Evolutionary conservation across 1,140 invertebrate species (phyloP).

Genomic region (Akabosia matsudoensis): DNA sequence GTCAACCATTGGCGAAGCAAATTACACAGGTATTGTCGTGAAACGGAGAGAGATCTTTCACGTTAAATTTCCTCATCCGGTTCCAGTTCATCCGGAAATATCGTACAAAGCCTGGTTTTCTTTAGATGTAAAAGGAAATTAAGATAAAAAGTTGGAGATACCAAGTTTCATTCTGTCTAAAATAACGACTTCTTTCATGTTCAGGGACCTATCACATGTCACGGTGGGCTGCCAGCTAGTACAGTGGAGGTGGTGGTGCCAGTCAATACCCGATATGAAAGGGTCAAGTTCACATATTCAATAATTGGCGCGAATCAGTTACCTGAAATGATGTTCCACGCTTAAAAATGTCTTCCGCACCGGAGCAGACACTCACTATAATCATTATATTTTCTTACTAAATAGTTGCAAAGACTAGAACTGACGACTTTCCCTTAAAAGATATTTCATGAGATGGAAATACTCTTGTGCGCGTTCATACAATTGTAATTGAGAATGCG

Average conservation of each 20-base stretch:
- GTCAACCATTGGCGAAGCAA: slow-evolving; percentile 5
- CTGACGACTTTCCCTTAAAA: too few relatives aligned
- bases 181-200: too few relatives aligned
- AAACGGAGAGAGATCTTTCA: slow-evolving; percentile 36
- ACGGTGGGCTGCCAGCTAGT: neutral
- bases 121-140: slow-evolving; percentile 15
- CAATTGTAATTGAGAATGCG: too few relatives aligned
- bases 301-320: slow-evolving; percentile 35
- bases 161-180: neutral
- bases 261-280: slow-evolving; percentile 19
- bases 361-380: too few relatives aligned
- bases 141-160: neutral
- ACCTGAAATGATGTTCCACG: slow-evolving; percentile 36
- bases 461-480: too few relatives aligned
- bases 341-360: slow-evolving; percentile 8
- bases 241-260: slow-evolving; percentile 26
- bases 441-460: too few relatives aligned
- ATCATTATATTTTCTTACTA: too few relatives aligned
- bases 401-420: too few relatives aligned
- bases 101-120: slow-evolving; percentile 36
- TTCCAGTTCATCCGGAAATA: slow-evolving; percentile 20
- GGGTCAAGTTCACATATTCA: slow-evolving; percentile 29
- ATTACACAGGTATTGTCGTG: slow-evolving; percentile 11
- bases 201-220: slow-evolving; percentile 35
- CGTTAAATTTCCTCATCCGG: slow-evolving; percentile 32